Percentiles rank a stretch among this genome's conserved stretches.
These are phyloP conservation scores for Microplitis deprimator DNA, from an alignment of 2,888 invertebrate species.

Conservation along the genomic window DNA sequence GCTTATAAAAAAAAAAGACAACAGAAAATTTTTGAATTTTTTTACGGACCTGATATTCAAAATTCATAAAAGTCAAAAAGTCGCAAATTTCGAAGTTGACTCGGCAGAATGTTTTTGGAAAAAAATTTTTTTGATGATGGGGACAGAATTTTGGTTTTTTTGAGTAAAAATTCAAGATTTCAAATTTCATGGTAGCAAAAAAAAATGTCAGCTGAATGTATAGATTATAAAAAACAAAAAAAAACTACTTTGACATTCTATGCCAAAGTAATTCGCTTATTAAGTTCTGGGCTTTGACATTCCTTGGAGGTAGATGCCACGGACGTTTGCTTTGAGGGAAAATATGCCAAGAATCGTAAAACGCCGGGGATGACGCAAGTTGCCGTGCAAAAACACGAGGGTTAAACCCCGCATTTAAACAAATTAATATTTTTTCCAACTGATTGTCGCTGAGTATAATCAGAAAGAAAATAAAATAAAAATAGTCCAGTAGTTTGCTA, in stretches of 20 bases:
- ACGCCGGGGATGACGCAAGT: slow-evolving; percentile 37
- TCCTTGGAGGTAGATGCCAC: slow-evolving; percentile 65
- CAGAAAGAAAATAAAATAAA: too few species aligned
- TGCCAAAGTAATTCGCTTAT: slow-evolving; percentile 69
- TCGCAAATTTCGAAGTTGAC: too few species aligned
- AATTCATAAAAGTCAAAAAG: too few species aligned
- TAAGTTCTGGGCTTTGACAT: slow-evolving; percentile 67
- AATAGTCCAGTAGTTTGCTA: too few species aligned
- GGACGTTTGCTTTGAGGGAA: slow-evolving; percentile 69
- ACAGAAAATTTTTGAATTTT: too few species aligned
- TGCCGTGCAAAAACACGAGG: neutral
- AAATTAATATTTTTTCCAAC: neutral
- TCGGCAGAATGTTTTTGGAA: too few species aligned
- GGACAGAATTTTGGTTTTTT: too few species aligned
- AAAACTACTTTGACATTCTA: slow-evolving; percentile 30
- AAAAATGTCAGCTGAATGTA: neutral
- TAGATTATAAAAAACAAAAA: neutral
- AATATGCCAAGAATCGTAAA: slow-evolving; percentile 67
- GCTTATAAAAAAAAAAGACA: too few species aligned
- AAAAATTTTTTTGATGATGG: too few species aligned
- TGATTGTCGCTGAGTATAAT: neutral
- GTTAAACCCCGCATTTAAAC: neutral
- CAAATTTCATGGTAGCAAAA: neutral
- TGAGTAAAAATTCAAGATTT: too few species aligned
- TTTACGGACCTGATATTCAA: too few species aligned